phyloP scores from a whole-genome alignment of 2,888 invertebrate genomes.

The Tetragonisca angustula region DNA sequence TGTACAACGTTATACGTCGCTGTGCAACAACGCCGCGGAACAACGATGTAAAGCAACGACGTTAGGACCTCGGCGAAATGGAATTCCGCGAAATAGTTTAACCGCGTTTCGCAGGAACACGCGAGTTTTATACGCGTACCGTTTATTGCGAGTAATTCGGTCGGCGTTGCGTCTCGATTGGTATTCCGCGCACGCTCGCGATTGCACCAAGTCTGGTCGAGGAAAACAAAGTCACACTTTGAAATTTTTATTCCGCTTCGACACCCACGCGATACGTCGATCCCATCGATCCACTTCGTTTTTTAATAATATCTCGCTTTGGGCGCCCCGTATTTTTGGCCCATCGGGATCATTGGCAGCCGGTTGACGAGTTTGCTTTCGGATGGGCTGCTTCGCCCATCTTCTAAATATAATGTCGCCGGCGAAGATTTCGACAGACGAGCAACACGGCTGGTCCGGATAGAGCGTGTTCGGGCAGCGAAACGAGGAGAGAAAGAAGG shows the following conservation, averaged over 20 bases:
- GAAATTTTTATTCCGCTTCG: constrained; percentile 57
- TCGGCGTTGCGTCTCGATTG: constrained; percentile 39
- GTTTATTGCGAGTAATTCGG: constrained; percentile 63
- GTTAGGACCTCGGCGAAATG: constrained; percentile 51
- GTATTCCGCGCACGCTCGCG: constrained; percentile 24
- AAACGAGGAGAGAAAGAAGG: not conserved
- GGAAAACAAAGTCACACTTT: constrained; percentile 53
- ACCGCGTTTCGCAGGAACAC: constrained; percentile 51
- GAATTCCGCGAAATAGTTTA: constrained; percentile 46
- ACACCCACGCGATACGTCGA: constrained; percentile 1
- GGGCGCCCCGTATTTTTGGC: not conserved
- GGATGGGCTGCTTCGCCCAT: constrained; percentile 43
- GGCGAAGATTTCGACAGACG: constrained; percentile 68
- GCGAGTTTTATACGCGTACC: constrained; percentile 54
- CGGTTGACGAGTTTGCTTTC: constrained; percentile 60
- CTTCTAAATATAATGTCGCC: constrained; percentile 78
- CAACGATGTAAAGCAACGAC: not conserved
- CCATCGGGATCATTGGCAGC: constrained; percentile 66
- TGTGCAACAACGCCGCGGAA: constrained; percentile 19
- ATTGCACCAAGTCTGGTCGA: constrained; percentile 38
- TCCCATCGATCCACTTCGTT: not conserved
- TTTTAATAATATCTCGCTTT: not conserved
- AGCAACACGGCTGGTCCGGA: constrained; percentile 68
- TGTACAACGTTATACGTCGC: too few species aligned
- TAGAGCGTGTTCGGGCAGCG: not conserved